Evolutionary conservation across 2,888 invertebrate genomes (phyloP).

Genomic region (Netelia fuscicornis): DNA sequence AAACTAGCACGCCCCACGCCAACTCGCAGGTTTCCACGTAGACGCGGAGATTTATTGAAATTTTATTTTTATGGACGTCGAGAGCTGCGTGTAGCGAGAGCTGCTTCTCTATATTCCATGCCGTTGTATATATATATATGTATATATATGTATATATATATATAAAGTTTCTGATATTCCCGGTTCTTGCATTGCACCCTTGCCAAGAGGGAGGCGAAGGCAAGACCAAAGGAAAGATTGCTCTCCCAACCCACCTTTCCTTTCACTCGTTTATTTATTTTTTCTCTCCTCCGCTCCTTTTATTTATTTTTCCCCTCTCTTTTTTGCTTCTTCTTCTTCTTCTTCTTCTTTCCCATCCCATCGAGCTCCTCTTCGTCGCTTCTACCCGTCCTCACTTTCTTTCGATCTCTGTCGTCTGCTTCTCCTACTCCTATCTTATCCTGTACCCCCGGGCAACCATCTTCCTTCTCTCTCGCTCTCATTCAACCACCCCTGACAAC

Average conservation of each 20-base stretch:
- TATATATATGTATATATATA: slow-evolving; percentile 1
- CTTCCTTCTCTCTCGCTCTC: slow-evolving; percentile 21
- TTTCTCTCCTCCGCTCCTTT: slow-evolving; percentile 59
- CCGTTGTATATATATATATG: not conserved
- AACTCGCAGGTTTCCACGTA: slow-evolving; percentile 77
- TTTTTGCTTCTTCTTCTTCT: slow-evolving; percentile 3
- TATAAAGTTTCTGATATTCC: slow-evolving; percentile 23
- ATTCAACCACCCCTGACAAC: not conserved
- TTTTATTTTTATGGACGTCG: slow-evolving; percentile 85
- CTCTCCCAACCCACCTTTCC: slow-evolving; percentile 61
- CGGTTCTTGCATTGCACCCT: slow-evolving; percentile 64
- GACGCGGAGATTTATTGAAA: slow-evolving; percentile 84
- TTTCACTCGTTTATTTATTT: slow-evolving; percentile 55
- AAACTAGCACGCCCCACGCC: slow-evolving; percentile 78
- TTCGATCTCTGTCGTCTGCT: slow-evolving; percentile 51
- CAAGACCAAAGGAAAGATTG: slow-evolving; percentile 74
- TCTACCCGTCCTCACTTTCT: slow-evolving; percentile 57
- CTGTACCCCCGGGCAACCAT: slow-evolving; percentile 54
- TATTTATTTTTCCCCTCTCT: slow-evolving; percentile 26
- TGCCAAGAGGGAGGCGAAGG: slow-evolving; percentile 65
- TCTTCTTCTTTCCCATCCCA: slow-evolving; percentile 26
- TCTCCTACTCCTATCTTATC: slow-evolving; percentile 45
- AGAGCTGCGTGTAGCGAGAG: slow-evolving; percentile 71
- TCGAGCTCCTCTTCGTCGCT: slow-evolving; percentile 10
- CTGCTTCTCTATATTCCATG: slow-evolving; percentile 24